Evolutionary conservation across 2,888 invertebrate species (phyloP).

Genomic region (Tuberolachnus salignus): DNA sequence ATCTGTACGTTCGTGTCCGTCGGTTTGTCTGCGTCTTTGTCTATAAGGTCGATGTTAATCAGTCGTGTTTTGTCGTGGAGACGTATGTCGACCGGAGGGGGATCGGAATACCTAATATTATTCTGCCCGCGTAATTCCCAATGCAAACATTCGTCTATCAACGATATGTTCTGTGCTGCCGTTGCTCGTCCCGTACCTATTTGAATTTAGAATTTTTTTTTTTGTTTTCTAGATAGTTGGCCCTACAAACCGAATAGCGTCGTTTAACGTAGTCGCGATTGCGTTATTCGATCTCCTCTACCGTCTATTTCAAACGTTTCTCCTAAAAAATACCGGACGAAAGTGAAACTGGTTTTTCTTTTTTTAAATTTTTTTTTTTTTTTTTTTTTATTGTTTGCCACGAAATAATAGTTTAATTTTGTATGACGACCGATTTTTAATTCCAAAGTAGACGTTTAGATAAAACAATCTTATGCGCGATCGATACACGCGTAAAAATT

Average conservation of each 20-base stretch:
- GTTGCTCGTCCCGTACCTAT: not conserved
- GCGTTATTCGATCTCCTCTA: too few species aligned
- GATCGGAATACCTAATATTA: slow-evolving; percentile 19
- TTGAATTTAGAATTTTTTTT: not conserved
- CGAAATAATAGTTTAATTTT: too few species aligned
- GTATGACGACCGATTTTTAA: too few species aligned
- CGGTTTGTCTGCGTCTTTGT: slow-evolving; percentile 2
- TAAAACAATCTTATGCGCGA: too few species aligned
- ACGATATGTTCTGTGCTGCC: not conserved
- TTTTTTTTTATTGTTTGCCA: too few species aligned
- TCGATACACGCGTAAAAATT: too few species aligned
- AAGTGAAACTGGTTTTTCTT: too few species aligned
- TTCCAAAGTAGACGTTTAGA: too few species aligned
- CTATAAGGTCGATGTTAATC: slow-evolving; percentile 40
- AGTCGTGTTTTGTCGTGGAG: slow-evolving; percentile 50
- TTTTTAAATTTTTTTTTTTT: too few species aligned
- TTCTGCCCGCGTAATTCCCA: slow-evolving; percentile 36
- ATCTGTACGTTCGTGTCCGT: slow-evolving; percentile 5
- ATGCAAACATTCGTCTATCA: slow-evolving; percentile 46
- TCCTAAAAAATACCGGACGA: too few species aligned
- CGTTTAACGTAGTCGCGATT: not conserved
- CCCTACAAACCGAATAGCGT: too few species aligned
- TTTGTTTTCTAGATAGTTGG: not conserved
- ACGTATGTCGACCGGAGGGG: slow-evolving; percentile 9
- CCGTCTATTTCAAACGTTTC: too few species aligned